A percentile compares a stretch with the other conserved stretches of the same genome.
Conservation (phyloP, 2,888 invertebrate genomes). For the Timandra comae region DNA sequence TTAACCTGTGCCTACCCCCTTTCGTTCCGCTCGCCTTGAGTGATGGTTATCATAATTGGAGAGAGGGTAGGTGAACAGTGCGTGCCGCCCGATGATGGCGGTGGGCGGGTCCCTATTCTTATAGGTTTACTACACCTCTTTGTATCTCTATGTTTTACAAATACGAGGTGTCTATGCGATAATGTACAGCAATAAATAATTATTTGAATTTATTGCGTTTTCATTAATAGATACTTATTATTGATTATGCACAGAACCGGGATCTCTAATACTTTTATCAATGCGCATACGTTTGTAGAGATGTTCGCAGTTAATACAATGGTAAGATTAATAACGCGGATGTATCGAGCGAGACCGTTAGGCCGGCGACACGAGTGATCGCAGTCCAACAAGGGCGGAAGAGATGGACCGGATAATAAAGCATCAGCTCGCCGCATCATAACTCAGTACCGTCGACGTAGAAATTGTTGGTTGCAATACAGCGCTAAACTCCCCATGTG, state of each 20-base stretch:
- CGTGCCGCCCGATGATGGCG: slow-evolving; percentile 50
- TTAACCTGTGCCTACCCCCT: slow-evolving; percentile 74
- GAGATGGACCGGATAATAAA: slow-evolving; percentile 72
- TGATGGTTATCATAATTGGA: slow-evolving; percentile 76
- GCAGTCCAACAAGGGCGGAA: slow-evolving; percentile 70
- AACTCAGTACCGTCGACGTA: slow-evolving; percentile 66
- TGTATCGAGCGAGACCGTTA: slow-evolving; percentile 60
- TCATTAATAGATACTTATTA: slow-evolving; percentile 43
- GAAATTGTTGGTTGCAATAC: slow-evolving; percentile 64
- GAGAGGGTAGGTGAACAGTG: slow-evolving; percentile 66
- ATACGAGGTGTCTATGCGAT: neutral
- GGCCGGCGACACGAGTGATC: slow-evolving; percentile 64
- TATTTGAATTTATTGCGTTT: slow-evolving; percentile 1
- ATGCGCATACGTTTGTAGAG: slow-evolving; percentile 64
- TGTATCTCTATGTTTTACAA: slow-evolving; percentile 2
- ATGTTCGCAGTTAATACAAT: slow-evolving; percentile 65
- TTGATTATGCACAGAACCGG: slow-evolving; percentile 56
- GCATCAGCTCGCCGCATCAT: slow-evolving; percentile 61
- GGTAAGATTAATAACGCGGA: slow-evolving; percentile 72
- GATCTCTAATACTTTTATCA: slow-evolving; percentile 66
- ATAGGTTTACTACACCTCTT: slow-evolving; percentile 26
- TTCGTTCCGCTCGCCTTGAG: slow-evolving; percentile 76
- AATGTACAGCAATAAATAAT: too few species aligned
- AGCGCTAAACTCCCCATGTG: slow-evolving; percentile 42
- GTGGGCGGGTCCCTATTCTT: slow-evolving; percentile 44